Evolutionary conservation across 2,888 invertebrate genomes (phyloP), one percentile per base, ranked within the genome.

Genomic region (Lypha dubia): DNA sequence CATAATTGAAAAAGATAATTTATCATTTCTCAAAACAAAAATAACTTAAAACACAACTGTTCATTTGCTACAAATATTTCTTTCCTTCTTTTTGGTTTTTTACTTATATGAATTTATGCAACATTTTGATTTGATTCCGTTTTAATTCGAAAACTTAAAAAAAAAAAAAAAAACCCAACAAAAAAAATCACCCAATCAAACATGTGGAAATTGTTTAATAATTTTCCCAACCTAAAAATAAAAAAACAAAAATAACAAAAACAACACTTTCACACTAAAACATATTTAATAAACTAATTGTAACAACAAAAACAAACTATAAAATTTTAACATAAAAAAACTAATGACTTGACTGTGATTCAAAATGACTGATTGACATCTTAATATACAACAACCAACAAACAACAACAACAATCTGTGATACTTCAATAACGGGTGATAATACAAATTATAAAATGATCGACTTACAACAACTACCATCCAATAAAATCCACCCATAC

Each of bases 21-120:
- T 56, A 41, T 82, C 51, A 76, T 80, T 76, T 62, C 80, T 60
- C 22, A 51, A 67, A 74, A 83, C 82, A 87, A 79, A 83, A 79
- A 35, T 58, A 22, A 73, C 44, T 35, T 35, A 51, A 41, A 82
- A 70, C 70, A 82, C n/a, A n/a, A n/a, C 75, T 77, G 86, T 86
- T 87, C 77, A 86, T 86, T 86, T 88, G 88, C 86, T 89, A 90
- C 89, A 90, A 88, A 88, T 90, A 88, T 90, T 89, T 88, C 82
- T 90, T 90, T 88, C 5, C 89, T 88, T 89, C 87, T 87, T 88
- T 88, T 90, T 90, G 88, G 87, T 82, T 88, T 88, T 85, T 85
- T 87, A 85, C 77, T 77, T 85, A 15, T 67, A 65, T 65, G 51
- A 77, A 74, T 62, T 74, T 77, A 75, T 84, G 80, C 84, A 84